phyloP scores from a whole-genome alignment of 2,888 invertebrate species.

The Lissocephala sabroskyi region DNA sequence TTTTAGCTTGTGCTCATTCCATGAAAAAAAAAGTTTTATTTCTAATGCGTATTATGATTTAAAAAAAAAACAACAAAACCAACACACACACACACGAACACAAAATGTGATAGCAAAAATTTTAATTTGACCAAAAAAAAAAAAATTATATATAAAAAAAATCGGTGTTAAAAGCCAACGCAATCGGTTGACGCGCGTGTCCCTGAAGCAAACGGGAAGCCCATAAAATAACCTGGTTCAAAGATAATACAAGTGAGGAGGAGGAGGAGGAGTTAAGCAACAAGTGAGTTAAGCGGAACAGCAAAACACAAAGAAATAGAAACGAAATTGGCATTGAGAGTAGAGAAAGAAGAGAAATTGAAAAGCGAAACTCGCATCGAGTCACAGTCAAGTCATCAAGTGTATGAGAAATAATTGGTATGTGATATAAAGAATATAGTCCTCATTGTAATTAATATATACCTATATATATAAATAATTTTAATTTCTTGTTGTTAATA shows the following conservation, averaged over 20 bases:
- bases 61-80: too few species aligned
- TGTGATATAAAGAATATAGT: constrained; percentile 73
- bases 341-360: constrained; percentile 9
- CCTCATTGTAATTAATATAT: constrained; percentile 65
- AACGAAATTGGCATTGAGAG: constrained; percentile 19
- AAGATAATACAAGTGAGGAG: too few species aligned
- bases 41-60: constrained; percentile 30
- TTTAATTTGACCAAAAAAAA: constrained; percentile 51
- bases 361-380: constrained; percentile 40
- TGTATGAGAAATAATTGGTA: constrained; percentile 69
- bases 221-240: constrained; percentile 14
- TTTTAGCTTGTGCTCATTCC: constrained; percentile 64
- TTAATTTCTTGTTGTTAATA: constrained; percentile 47
- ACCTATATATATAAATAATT: constrained; percentile 29
- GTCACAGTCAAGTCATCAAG: constrained; percentile 52
- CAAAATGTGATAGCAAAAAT: constrained; percentile 54
- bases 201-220: constrained; percentile 33
- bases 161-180: too few species aligned
- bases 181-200: too few species aligned
- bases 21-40: constrained; percentile 40
- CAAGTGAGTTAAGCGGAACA: constrained; percentile 6
- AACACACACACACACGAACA: too few species aligned
- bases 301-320: constrained; percentile 9
- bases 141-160: constrained; percentile 18
- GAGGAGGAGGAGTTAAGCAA: too few species aligned